These are phyloP conservation scores for Limnodromus scolopaceus DNA, from an alignment of 2,797 vertebrate genomes.

Conservation along the genomic window DNA sequence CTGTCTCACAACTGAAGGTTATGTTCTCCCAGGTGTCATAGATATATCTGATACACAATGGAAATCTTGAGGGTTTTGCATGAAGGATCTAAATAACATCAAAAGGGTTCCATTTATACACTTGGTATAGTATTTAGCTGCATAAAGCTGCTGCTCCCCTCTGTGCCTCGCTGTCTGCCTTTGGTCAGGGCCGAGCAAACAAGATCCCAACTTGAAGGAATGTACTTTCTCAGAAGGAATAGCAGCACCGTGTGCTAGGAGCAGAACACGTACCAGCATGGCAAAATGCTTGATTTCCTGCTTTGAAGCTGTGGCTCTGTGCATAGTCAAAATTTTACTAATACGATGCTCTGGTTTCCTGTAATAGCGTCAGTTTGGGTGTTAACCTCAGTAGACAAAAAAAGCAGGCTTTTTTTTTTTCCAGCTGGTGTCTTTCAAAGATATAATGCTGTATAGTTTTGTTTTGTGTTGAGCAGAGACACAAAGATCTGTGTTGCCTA, in stretches of 20 bases:
- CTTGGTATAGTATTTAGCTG: neutral
- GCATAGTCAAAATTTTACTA: neutral
- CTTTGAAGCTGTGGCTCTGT: neutral
- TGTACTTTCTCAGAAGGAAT: neutral
- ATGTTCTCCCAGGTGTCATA: neutral
- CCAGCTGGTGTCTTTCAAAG: neutral
- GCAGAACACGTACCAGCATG: neutral
- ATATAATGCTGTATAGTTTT: neutral
- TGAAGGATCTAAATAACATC: neutral
- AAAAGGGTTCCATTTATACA: neutral
- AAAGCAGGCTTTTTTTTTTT: neutral
- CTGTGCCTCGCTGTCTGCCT: neutral
- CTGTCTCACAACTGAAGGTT: neutral
- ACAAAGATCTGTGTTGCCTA: neutral
- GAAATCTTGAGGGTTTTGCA: neutral
- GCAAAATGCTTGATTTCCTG: neutral
- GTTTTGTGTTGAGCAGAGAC: neutral
- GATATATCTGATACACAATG: neutral
- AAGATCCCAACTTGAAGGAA: neutral
- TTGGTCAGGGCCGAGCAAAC: neutral
- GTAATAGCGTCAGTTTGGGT: neutral
- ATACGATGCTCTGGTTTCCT: neutral
- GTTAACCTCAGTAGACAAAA: neutral
- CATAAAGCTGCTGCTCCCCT: neutral
- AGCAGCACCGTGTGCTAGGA: neutral